Evolutionary conservation across 2,113 vertebrate species (phyloP), one percentile per base, ranked within the genome.

Genomic region (Dunckerocampus dactyliophorus): DNA sequence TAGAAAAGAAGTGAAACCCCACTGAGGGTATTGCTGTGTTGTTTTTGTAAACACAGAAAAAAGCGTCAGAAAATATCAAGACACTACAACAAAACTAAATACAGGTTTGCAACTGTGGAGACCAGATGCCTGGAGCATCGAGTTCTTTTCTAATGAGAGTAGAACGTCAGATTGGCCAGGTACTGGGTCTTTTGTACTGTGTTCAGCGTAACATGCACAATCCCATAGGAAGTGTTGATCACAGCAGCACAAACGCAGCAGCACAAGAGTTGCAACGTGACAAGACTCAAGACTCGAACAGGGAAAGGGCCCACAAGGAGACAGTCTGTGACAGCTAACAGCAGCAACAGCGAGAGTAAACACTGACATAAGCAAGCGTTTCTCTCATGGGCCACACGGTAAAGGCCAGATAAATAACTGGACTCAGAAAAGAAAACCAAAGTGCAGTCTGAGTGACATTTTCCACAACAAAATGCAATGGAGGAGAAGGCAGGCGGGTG

Each of bases 61-160:
- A 76, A 64, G 80, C 58, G 82, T 72, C 39, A 63, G 88, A 87
- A 89, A 89, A 85, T 75, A 81, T 80, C 84, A 89, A 87, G 88
- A 88, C 85, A 88, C 89, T 86, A 89, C 82, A 91, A 88, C 87
- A 90, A 72, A 88, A 76, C 85, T 47, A 48, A 77, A 75, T 60
- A 75, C 77, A 73, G 78, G 64, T 82, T 47, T 21, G 76, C 81
- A 80, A 76, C 82, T 66, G 76, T 76, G 82, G 80, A 81, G 76
- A 85, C 75, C 74, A 72, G 73, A 83, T 59, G 79, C 81, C 79
- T 51, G 71, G 43, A 71, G 77, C 69, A 42, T 81, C 80, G 63
- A 62, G 49, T 63, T 74, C 47, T 74, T 68, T 57, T 76, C 79
- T 71, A 74, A 81, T 47, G 13, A 75, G 59, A 76, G 42, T 34